Evolutionary conservation across 2,888 invertebrate species (phyloP).

Genomic region (Eristalinus sepulchralis): DNA sequence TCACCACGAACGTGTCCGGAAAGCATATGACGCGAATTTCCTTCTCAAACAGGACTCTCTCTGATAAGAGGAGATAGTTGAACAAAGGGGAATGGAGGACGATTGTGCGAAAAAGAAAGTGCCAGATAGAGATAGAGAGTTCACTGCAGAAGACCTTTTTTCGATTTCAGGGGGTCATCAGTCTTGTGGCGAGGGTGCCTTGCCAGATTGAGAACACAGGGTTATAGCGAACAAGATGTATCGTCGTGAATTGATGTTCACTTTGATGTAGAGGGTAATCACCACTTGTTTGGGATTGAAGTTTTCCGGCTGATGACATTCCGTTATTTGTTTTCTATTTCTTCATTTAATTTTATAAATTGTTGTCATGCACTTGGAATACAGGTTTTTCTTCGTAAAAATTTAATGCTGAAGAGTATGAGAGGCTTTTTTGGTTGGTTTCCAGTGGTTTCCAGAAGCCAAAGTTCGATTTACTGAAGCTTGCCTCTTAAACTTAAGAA

Average conservation of each 20-base stretch:
- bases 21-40: slow-evolving; percentile 81
- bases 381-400: slow-evolving; percentile 12
- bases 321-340: slow-evolving; percentile 31
- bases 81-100: background rate
- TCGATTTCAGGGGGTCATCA: slow-evolving; percentile 46
- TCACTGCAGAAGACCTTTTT: slow-evolving; percentile 48
- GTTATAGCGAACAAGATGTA: slow-evolving; percentile 35
- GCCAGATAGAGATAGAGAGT: background rate
- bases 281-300: slow-evolving; percentile 10
- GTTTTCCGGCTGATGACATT: slow-evolving; percentile 26
- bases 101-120: background rate
- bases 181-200: slow-evolving; percentile 4
- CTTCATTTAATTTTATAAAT: slow-evolving; percentile 34
- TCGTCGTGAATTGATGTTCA: slow-evolving; percentile 46
- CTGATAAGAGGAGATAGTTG: background rate
- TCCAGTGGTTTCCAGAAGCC: too few relatives aligned
- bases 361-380: slow-evolving; percentile 34
- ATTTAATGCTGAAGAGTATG: too few relatives aligned
- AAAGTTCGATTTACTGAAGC: too few relatives aligned
- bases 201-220: slow-evolving; percentile 59
- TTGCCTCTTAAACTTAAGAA: too few relatives aligned
- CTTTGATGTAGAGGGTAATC: slow-evolving; percentile 51
- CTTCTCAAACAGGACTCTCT: slow-evolving; percentile 66
- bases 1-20: slow-evolving; percentile 79
- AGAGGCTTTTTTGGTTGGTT: too few relatives aligned